phyloP scores from a whole-genome alignment of 2,797 vertebrate species.

The Acrossocheilus wenchowensis region DNA sequence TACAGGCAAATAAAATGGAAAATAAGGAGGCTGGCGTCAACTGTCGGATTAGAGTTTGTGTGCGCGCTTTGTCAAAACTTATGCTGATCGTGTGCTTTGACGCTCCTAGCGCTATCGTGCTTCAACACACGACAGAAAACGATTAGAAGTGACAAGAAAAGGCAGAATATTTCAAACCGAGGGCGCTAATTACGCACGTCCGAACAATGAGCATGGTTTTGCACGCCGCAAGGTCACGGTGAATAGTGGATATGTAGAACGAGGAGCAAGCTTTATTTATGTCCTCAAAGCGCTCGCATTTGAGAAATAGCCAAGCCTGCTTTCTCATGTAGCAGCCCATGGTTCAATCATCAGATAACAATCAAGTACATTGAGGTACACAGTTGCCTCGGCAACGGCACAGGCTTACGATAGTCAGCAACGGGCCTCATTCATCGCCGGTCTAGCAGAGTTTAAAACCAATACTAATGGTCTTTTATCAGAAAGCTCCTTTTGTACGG shows the following conservation, averaged over 20 bases:
- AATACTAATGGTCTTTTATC: slow-evolving; percentile 24
- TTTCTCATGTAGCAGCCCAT: slow-evolving; percentile 22
- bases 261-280: slow-evolving; percentile 2
- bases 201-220: background rate
- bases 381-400: slow-evolving; percentile 49
- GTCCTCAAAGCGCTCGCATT: background rate
- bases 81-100: background rate
- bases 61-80: slow-evolving; percentile 1
- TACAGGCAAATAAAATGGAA: slow-evolving; percentile 10
- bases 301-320: slow-evolving; percentile 1
- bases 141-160: background rate
- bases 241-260: background rate
- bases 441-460: slow-evolving; percentile 27
- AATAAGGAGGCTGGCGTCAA: background rate
- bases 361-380: slow-evolving; percentile 50
- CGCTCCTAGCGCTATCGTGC: background rate
- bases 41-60: slow-evolving; percentile 25
- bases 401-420: slow-evolving; percentile 17
- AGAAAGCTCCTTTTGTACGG: background rate
- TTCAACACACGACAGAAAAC: background rate
- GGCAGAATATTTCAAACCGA: background rate
- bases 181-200: background rate
- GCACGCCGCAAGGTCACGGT: background rate
- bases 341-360: slow-evolving; percentile 45
- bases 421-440: slow-evolving; percentile 22